Base-by-base conservation (phyloP, 2,113 vertebrate genomes). In the Istiophorus platypterus region DNA sequence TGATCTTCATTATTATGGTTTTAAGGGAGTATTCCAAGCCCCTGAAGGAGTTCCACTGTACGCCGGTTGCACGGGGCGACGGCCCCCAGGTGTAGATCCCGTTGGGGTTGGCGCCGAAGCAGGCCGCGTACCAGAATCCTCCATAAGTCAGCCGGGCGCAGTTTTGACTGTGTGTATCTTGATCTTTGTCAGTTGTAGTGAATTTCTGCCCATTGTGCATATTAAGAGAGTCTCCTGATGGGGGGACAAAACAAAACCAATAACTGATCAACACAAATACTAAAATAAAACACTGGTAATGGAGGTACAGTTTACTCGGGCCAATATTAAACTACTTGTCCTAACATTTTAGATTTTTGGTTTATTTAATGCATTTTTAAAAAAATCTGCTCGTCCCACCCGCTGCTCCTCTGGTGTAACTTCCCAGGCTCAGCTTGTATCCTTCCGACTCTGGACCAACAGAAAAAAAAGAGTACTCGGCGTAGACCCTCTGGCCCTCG, bases 101-200 rank as follows among this genome's bases (percentile, higher is more conserved):
- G 0, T 96, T 96, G 68, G 96, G 95, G 63, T 96, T 96, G 13
- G 96, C 91, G 0, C 61, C 64, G 63, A 95, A 96, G 61, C 95
- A 96, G 0, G 41, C 61, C 1, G 54, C 56, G 52, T 95, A 95
- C 96, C 96, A 96, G 91, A 97, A 97, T 10, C 85, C 96, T 0
- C 96, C 95, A 0, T 92, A 93, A 39, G 83, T 87, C 10, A 87
- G 34, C 5, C 85, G 89, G 0, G 96, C 95, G 0, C 96, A 96
- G 80, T 96, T 96, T 45, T 56, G 18, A 15, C 0, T 0, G 1
- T 65, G 27, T 0, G 80, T 68, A 52, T 96, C 96, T 72, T 96
- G 95, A 81, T 97, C 96, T 22, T 90, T 92, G 93, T 96, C 96
- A 3, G 94, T 95, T 6, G 96, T 96, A 20, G 94, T 94, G 79